Evolutionary conservation across 2,113 vertebrate genomes (phyloP).

Genomic region (Corythornis vintsioides): DNA sequence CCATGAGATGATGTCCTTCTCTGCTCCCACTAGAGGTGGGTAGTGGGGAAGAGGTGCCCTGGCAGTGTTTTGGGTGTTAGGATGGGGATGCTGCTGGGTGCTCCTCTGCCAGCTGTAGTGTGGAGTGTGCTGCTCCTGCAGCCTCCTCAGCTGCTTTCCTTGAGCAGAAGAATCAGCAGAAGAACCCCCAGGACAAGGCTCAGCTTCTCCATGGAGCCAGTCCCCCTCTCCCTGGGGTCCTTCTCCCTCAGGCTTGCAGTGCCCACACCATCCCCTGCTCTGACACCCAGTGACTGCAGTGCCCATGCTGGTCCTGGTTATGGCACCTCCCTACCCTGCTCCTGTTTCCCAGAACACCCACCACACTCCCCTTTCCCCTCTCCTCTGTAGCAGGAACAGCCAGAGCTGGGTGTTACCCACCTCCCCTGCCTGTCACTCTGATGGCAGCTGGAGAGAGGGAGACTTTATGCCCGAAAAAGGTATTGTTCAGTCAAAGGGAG

Average conservation of each 20-base stretch:
- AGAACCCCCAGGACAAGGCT: not conserved
- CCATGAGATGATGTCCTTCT: not conserved
- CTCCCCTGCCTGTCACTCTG: constrained; percentile 28
- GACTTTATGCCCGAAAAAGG: constrained; percentile 84
- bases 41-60: not conserved
- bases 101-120: not conserved
- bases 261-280: not conserved
- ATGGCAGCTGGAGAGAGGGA: constrained; percentile 27
- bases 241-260: not conserved
- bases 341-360: not conserved
- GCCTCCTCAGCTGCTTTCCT: not conserved
- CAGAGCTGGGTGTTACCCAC: constrained; percentile 58
- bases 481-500: constrained; percentile 73
- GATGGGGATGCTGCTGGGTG: not conserved
- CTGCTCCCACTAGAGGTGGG: not conserved
- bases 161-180: not conserved
- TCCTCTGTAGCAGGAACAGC: not conserved
- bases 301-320: not conserved
- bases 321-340: not conserved
- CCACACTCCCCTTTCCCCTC: not conserved
- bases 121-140: not conserved
- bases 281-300: too few species aligned
- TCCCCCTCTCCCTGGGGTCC: not conserved
- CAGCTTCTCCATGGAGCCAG: not conserved
- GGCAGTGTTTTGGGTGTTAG: not conserved